phyloP scores from a whole-genome alignment of 2,113 vertebrate genomes.

The Microtus oregoni region DNA sequence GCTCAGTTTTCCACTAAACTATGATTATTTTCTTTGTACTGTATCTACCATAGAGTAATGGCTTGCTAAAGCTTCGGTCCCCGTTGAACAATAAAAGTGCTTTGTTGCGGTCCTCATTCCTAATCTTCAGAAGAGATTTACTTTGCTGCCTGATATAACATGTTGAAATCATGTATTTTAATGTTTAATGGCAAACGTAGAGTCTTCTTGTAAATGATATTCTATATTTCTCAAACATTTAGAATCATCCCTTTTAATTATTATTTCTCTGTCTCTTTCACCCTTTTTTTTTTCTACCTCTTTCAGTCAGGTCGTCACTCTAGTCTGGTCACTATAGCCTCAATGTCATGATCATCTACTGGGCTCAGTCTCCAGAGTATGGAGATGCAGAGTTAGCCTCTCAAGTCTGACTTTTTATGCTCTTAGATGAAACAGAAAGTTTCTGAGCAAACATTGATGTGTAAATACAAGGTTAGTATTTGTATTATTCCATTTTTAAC shows the following conservation, averaged over 20 bases:
- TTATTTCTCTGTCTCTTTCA: background rate
- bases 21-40: background rate
- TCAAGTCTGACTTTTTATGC: background rate
- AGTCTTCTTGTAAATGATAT: background rate
- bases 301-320: background rate
- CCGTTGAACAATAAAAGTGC: background rate
- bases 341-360: background rate
- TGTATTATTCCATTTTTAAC: background rate
- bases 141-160: background rate
- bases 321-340: background rate
- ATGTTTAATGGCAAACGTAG: background rate
- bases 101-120: background rate
- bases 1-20: background rate
- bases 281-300: background rate
- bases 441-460: background rate
- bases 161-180: background rate
- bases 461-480: background rate
- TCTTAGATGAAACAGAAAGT: background rate
- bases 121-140: background rate
- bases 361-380: background rate
- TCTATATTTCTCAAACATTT: conserved; percentile 1
- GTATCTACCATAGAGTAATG: background rate
- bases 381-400: background rate
- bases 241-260: background rate
- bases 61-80: background rate